Evolutionary conservation across 2,888 invertebrate species (phyloP), one percentile per base, ranked within the genome.

Genomic region (Sipha maydis): DNA sequence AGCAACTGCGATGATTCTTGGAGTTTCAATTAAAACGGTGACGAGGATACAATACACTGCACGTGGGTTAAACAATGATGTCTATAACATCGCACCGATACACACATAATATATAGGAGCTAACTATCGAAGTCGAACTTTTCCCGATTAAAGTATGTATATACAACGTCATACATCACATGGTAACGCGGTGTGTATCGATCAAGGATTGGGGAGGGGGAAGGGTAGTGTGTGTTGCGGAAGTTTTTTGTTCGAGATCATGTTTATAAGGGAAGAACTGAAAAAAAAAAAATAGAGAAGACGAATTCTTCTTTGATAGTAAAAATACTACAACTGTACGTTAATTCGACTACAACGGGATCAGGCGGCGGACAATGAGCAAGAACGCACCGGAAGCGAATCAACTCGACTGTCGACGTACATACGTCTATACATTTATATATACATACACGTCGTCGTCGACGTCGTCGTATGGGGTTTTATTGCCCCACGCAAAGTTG

Each of bases 321-420:
- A 69, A 78, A 85, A 78, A 85, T 41, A 77, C 73, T 83, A 71
- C 83, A 48, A 61, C 48, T 8, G 9, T 48, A 83, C 75, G 48
- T 85, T 85, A 56, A 85, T 86, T 86, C 86, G 86, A 79, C 71
- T 56, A 71, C 78, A 77, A 77, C 67, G 54, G 67, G 21, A n/a
- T 8, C 56, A 79, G 54, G 11, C 38, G 38, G 38, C 85, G 73
- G 80, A 86, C 86, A 86, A 86, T 86, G 71, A 71, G 69, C 79
- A 54, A 86, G 79, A 61, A 86, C 80, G 38, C 84, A 61, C 86
- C 86, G 86, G 86, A 86, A 79, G 71, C 73, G 79, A 80, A 86
- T 79, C 86, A 86, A 86, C 86, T 86, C 78, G 86, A 86, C 86
- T 54, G 86, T 79, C 78, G 69, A 67, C 69, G 69, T 69, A 31